Evolutionary conservation across 2,113 vertebrate species (phyloP), one percentile per base, ranked within the genome.

Genomic region (Bungarus multicinctus): DNA sequence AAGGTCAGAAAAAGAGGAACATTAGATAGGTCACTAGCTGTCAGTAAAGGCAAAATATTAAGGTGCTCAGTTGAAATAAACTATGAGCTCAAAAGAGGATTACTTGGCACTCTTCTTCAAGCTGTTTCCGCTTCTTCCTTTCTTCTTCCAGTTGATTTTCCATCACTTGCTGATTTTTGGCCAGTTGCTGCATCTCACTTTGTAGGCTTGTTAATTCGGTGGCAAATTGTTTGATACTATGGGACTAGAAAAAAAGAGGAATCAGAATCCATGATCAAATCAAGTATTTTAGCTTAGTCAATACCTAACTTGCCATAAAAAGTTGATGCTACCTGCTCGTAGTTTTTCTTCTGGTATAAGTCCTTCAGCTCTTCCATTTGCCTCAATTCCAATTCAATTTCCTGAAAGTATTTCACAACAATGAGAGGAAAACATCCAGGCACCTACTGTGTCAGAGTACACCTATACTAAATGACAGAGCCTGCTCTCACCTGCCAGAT

Each of bases 321-420:
- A 91, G 92, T 81, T 89, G 88, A 86, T 57, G 55, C 94, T 93
- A 98, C 97, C 96, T 97, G 97, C 87, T 97, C 96, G 1, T 95
- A 96, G 92, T 97, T 97, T n/a, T 97, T 97, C 91, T 97, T 97
- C 93, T 97, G 95, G 94, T 97, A 97, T 2, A 97, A 93, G 34
- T 97, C 95, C 95, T 97, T 97, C n/a, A 97, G 94, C 69, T 95
- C 90, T 92, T 98, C 96, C 95, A 96, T 96, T 64, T 96, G 95
- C 90, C 93, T 97, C 94, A 97, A 90, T 89, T 98, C 95, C 52
- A 53, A 93, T 94, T 97, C 96, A 93, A 96, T 96, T 92, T 98
- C 96, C 98, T 98, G 93, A 34, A 94, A 95, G 86, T 74, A 90
- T 25, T 87, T 57, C 57, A 90, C 74, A 89, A 58, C 92, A 91